Evolutionary conservation across 2,113 vertebrate species (phyloP).

Genomic region (Sinocyclocheilus rhinocerous): DNA sequence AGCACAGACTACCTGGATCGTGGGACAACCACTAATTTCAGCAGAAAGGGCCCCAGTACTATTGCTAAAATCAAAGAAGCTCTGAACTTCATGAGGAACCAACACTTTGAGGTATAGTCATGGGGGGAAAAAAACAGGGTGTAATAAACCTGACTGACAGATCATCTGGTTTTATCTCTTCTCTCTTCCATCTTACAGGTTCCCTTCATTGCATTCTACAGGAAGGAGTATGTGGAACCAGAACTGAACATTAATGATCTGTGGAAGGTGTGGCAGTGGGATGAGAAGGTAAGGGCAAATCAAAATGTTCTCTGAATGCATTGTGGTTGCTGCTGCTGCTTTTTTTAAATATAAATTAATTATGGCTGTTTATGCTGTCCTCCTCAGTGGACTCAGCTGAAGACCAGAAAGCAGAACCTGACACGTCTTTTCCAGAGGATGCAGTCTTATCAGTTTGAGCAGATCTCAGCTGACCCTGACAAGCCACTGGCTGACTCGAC

Average conservation of each 20-base stretch:
- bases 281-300: conserved; percentile 88
- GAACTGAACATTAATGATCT: conserved; percentile 96
- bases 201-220: conserved; percentile 98
- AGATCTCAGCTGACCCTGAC: conserved; percentile 97
- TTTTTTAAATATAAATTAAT: not conserved
- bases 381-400: conserved; percentile 94
- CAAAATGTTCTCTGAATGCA: not conserved
- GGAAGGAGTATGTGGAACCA: conserved; percentile 97
- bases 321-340: not conserved
- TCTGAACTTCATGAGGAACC: conserved; percentile 97
- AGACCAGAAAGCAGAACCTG: conserved; percentile 94
- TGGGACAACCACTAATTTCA: conserved; percentile 90
- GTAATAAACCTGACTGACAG: not conserved
- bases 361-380: not conserved
- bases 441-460: conserved; percentile 97
- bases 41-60: conserved; percentile 94
- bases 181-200: conserved; percentile 76
- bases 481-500: conserved; percentile 95
- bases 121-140: not conserved
- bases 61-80: conserved; percentile 98
- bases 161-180: not conserved
- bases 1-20: conserved; percentile 92
- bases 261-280: conserved; percentile 99
- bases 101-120: conserved; percentile 91
- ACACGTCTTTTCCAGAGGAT: conserved; percentile 96